phyloP scores from a whole-genome alignment of 2,888 invertebrate genomes.

The Scaptomyza caliginosa region DNA sequence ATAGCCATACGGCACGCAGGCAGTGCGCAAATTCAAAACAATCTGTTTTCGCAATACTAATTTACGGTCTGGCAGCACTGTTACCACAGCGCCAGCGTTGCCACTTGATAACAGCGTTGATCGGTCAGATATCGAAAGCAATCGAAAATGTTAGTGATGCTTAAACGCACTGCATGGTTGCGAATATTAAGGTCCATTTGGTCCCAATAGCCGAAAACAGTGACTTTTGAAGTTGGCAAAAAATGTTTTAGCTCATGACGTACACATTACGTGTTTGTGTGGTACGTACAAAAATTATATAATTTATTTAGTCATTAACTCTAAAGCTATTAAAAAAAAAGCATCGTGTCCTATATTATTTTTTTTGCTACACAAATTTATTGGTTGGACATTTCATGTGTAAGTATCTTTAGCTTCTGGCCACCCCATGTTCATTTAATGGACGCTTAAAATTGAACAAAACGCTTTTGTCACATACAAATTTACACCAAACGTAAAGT shows the following conservation, averaged over 20 bases:
- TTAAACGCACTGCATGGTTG: background rate
- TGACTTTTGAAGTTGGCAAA: background rate
- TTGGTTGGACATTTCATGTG: slow-evolving; percentile 44
- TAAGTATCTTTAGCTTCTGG: slow-evolving; percentile 27
- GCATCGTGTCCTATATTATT: slow-evolving; percentile 49
- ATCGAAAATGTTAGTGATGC: slow-evolving; percentile 31
- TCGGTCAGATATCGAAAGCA: background rate
- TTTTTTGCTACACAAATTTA: slow-evolving; percentile 52
- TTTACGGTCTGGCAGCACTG: slow-evolving; percentile 8
- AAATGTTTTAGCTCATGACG: background rate
- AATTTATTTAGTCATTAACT: slow-evolving; percentile 41
- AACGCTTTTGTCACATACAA: slow-evolving; percentile 50
- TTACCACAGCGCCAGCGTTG: background rate
- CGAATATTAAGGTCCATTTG: background rate
- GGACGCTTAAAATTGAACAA: slow-evolving; percentile 52
- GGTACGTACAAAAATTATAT: slow-evolving; percentile 21
- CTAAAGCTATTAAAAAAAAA: slow-evolving; percentile 51
- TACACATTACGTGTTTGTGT: slow-evolving; percentile 1
- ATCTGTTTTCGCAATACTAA: background rate
- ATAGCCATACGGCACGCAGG: background rate
- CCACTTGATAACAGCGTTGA: background rate
- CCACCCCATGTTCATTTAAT: slow-evolving; percentile 43
- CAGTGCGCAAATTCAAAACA: slow-evolving; percentile 28
- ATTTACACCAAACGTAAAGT: slow-evolving; percentile 54
- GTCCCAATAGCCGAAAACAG: background rate